phyloP scores from a whole-genome alignment of 2,888 invertebrate species.

The Agrochola lota region DNA sequence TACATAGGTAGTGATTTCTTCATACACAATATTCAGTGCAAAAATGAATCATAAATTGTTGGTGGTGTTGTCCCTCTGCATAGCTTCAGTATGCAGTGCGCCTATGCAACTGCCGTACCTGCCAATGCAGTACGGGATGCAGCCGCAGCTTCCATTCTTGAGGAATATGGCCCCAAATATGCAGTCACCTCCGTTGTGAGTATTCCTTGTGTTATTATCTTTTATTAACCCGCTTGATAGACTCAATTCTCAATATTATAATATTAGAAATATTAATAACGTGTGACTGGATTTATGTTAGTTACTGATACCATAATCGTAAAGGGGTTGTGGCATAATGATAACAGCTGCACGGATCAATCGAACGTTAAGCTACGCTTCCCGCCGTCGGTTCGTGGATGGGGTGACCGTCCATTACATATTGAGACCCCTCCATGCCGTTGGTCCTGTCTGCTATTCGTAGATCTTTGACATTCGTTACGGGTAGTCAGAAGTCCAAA shows the following conservation, averaged over 20 bases:
- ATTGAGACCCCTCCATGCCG: no score
- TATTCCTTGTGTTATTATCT: slow-evolving; percentile 36
- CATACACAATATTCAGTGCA: slow-evolving; percentile 5
- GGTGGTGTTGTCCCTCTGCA: slow-evolving; percentile 68
- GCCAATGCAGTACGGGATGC: slow-evolving; percentile 66
- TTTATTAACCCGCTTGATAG: not conserved
- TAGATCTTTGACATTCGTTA: no score
- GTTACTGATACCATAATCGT: not conserved
- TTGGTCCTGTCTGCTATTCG: no score
- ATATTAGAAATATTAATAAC: not conserved
- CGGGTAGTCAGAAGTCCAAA: no score
- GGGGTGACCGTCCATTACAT: no score
- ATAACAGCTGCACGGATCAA: no score
- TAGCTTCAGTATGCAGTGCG: slow-evolving; percentile 67
- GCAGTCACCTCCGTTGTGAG: slow-evolving; percentile 73
- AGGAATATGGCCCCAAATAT: slow-evolving; percentile 69
- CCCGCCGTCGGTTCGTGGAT: no score
- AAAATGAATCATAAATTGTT: slow-evolving; percentile 64
- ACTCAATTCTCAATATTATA: not conserved
- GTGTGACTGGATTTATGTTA: not conserved
- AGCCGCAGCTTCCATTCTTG: slow-evolving; percentile 69
- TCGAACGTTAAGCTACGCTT: no score
- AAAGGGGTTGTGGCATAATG: no score
- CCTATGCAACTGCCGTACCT: slow-evolving; percentile 73
- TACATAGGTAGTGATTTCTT: slow-evolving; percentile 4